Evolutionary conservation across 1,140 invertebrate species (phyloP), one percentile per base, ranked within the genome.

Genomic region (Halictus rubicundus): DNA sequence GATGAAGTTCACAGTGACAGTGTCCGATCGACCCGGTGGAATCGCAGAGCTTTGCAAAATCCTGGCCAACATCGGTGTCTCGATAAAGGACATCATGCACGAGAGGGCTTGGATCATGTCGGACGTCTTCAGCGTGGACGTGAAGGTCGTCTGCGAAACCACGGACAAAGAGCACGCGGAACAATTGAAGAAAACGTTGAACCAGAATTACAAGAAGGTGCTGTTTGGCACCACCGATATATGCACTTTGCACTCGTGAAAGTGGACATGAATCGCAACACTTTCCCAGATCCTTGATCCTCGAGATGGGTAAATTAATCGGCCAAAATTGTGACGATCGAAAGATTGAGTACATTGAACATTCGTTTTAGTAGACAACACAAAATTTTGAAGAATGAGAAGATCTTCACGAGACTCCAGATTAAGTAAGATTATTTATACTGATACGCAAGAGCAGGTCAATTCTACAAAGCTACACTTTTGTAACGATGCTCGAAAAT

Each of bases 31-130:
- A 77, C 97, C 97, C 0, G 97, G 96, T 10, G 97, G 97, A 21
- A 98, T 99, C 65, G 95, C 97, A 8, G 97, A 99, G 89, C 93
- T 99, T 0, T 97, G 97, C 85, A 95, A 95, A 84, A 89, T 97
- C 21, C 94, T 99, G 8, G 94, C 95, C 0, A 94, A 95, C 7
- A 93, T 96, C 37, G 98, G 97, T 2, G 97, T 98, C 8, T 97
- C 97, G 57, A 98, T 99, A 69, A 99, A 99, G 91, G 98, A 99
- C 88, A 98, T 99, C 73, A 96, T 97, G 91, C 98, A 99, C 91
- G 98, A 99, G 91, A 94, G 98, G 77, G 97, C 98, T 8, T 99
- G 98, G 98, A 94, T 99, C 19, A 95, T 95, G 49, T 95, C 95
- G 5, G 97, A 99, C 91, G 96, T 99, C 21, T 98, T 98, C 90